Evolutionary conservation across 2,113 vertebrate species (phyloP).

Genomic region (Nesoenas mayeri): DNA sequence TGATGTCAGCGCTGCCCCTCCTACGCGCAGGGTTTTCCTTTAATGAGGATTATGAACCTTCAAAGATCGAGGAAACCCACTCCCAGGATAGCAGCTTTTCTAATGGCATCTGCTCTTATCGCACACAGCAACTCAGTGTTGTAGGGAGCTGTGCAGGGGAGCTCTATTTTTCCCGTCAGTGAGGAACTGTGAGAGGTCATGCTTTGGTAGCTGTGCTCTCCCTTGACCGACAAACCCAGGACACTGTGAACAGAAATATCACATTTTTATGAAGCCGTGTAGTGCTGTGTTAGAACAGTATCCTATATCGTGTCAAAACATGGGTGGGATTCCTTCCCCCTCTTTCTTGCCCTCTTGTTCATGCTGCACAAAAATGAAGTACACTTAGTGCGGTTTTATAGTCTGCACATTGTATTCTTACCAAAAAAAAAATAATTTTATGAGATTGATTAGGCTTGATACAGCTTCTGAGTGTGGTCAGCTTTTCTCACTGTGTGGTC

Average conservation of each 20-base stretch:
- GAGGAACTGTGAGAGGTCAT: slow-evolving; percentile 36
- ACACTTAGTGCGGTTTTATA: background rate
- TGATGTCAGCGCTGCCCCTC: slow-evolving; percentile 77
- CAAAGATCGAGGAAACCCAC: slow-evolving; percentile 74
- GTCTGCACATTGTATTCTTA: background rate
- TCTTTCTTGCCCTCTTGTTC: background rate
- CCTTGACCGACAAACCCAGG: background rate
- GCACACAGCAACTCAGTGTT: background rate
- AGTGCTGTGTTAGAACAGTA: slow-evolving; percentile 3
- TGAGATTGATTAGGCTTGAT: slow-evolving; percentile 2
- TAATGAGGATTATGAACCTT: slow-evolving; percentile 82
- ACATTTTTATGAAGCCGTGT: slow-evolving; percentile 48
- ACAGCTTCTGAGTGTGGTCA: background rate
- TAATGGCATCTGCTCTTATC: slow-evolving; percentile 69
- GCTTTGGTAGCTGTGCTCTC: background rate
- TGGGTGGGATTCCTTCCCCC: background rate
- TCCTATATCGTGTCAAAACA: background rate
- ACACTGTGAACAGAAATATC: slow-evolving; percentile 14
- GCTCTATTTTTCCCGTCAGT: background rate
- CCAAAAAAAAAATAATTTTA: background rate
- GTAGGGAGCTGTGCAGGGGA: background rate
- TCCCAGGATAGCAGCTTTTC: slow-evolving; percentile 68
- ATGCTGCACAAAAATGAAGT: background rate
- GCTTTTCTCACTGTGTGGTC: slow-evolving; percentile 66
- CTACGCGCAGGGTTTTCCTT: slow-evolving; percentile 73